These are phyloP conservation scores for Bradypodion pumilum DNA, from an alignment of 2,797 vertebrate genomes.

Conservation along the genomic window DNA sequence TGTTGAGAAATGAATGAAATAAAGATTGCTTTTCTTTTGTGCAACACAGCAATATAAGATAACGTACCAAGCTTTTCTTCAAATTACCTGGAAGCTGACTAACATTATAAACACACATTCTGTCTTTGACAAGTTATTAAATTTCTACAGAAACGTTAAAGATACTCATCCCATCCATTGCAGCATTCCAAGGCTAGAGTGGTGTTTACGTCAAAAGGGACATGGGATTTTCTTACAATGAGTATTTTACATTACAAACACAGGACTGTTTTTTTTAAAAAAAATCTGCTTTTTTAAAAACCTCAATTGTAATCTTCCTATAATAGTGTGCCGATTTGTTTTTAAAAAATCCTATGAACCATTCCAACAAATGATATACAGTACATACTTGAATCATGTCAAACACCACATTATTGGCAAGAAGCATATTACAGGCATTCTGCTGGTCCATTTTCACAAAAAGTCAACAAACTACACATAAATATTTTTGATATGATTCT, in stretches of 20 bases:
- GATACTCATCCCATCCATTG: constrained; percentile 62
- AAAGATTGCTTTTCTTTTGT: constrained; percentile 62
- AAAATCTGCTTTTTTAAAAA: constrained; percentile 6
- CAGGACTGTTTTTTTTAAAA: constrained; percentile 32
- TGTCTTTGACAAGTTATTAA: constrained; percentile 50
- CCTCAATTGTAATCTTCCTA: constrained; percentile 63
- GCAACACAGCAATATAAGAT: constrained; percentile 70
- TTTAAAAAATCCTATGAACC: constrained; percentile 68
- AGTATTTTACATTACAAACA: constrained; percentile 72
- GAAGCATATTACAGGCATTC: constrained; percentile 77
- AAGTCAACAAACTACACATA: constrained; percentile 76
- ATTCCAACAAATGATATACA: constrained; percentile 74
- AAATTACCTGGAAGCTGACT: constrained; percentile 60
- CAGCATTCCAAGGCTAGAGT: constrained; percentile 73
- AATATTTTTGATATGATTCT: constrained; percentile 73
- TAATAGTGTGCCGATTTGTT: constrained; percentile 66
- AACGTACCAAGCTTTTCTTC: constrained; percentile 65
- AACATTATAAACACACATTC: constrained; percentile 65
- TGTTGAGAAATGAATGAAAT: constrained; percentile 58
- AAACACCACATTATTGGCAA: constrained; percentile 73
- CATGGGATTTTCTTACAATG: constrained; percentile 55
- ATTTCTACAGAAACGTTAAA: constrained; percentile 56
- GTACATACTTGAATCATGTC: constrained; percentile 73
- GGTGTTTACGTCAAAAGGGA: constrained; percentile 47
- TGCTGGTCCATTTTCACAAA: constrained; percentile 76